These are phyloP conservation scores for Lordiphosa collinella DNA, from an alignment of 1,140 invertebrate species.

Conservation along the genomic window DNA sequence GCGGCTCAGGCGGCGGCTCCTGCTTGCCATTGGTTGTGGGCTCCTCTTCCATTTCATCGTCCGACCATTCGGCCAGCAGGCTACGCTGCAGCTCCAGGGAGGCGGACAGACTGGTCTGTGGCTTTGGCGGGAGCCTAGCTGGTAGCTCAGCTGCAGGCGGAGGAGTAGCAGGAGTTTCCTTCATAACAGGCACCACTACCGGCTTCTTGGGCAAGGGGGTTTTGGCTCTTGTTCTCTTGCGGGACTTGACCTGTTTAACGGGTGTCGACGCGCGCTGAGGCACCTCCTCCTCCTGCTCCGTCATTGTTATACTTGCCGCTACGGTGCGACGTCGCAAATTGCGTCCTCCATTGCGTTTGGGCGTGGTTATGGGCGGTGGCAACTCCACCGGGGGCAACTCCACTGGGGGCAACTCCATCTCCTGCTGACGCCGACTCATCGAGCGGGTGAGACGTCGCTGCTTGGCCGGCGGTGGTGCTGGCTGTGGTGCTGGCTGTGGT, in stretches of 20 bases:
- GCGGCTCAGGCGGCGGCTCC: not conserved
- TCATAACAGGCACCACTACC: too few species aligned
- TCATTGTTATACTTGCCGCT: not conserved
- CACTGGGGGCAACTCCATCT: not conserved
- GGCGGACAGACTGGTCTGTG: not conserved
- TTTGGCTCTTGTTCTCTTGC: too few species aligned
- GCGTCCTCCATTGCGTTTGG: constrained; percentile 5
- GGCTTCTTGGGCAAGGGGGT: not conserved
- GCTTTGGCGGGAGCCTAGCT: not conserved
- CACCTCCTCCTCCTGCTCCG: too few species aligned
- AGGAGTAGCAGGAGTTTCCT: not conserved
- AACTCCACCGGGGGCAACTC: not conserved
- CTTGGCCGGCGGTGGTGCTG: constrained; percentile 34
- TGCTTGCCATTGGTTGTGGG: not conserved
- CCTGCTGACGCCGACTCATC: constrained; percentile 27
- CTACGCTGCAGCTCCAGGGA: constrained; percentile 40
- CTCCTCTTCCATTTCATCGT: constrained; percentile 50
- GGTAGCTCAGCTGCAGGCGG: not conserved
- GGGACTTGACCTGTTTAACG: not conserved
- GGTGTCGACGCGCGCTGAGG: too few species aligned
- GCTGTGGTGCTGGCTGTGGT: constrained; percentile 30
- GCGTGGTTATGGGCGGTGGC: not conserved
- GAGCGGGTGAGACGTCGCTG: constrained; percentile 52
- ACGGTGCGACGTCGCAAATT: constrained; percentile 23
- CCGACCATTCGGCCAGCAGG: constrained; percentile 54